Percentiles rank a stretch among this genome's conserved stretches.
phyloP scores from a whole-genome alignment of 2,888 invertebrate genomes.

The Nasonia oneida region DNA sequence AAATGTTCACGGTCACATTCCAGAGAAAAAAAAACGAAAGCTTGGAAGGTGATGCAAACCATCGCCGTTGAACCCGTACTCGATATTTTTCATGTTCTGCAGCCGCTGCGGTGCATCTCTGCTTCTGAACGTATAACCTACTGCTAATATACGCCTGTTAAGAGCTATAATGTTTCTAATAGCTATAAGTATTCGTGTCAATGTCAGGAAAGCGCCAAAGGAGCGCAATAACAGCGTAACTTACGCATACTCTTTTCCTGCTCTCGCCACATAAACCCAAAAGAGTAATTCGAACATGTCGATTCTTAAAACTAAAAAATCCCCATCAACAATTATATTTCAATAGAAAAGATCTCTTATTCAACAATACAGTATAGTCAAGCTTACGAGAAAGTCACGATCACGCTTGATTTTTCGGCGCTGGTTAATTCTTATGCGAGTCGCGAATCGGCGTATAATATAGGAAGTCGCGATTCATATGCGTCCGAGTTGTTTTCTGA shows the following conservation, averaged over 20 bases:
- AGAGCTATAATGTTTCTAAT: background rate
- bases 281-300: background rate
- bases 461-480: background rate
- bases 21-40: conserved; percentile 1
- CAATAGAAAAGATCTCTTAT: background rate
- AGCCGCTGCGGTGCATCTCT: background rate
- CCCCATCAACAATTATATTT: background rate
- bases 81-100: no score
- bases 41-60: background rate
- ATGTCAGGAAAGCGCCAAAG: background rate
- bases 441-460: background rate
- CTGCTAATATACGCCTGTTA: background rate
- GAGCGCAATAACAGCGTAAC: background rate
- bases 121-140: background rate
- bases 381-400: background rate
- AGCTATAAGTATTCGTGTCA: background rate
- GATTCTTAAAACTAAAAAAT: background rate
- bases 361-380: background rate
- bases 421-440: background rate
- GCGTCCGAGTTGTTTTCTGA: background rate
- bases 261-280: no score
- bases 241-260: background rate
- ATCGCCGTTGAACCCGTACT: no score
- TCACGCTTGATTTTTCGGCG: background rate
- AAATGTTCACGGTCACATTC: conserved; percentile 31